Base-by-base conservation (phyloP, 2,113 vertebrate genomes). In the Hymenochirus boettgeri region DNA sequence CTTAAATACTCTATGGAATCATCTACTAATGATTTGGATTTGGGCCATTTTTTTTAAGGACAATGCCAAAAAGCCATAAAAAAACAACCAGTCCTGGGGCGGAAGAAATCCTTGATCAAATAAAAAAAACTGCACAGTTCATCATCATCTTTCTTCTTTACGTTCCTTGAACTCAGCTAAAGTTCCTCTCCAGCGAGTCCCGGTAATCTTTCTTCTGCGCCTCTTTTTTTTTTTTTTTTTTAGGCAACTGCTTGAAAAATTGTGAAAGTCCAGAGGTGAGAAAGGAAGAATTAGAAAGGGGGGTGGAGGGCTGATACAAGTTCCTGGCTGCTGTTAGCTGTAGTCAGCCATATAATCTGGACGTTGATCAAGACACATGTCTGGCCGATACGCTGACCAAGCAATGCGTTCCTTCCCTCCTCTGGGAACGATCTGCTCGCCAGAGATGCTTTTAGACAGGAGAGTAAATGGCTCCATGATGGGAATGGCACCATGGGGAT, bases 331-430 rank as follows among this genome's bases (percentile, higher is more conserved):
- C 21, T 12, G 54, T 57, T 57, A n/a, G 9, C 26, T 35, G 54
- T 3, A 57, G 54, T 57, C 54, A 57, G 54, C 54, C 54, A 57
- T 57, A 57, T 57, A 35, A 33, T n/a, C n/a, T 35, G 54, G 54
- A 57, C 54, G 31, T 29, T 57, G 27, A 57, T 57, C 27, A 57
- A 57, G 54, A 57, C 29, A 13, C 54, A 57, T 57, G 54, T 19
- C 37, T n/a, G n/a, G 4, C 3, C 11, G 29, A 57, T 57, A 7
- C 10, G 54, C 54, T 57, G 54, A 57, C 54, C 54, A 19, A 57
- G 54, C 54, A 35, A n/a, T n/a, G 7, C 18, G 12, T 5, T 22
- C 1, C 18, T 35, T 42, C 39, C 18, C 29, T 2, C 18, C 27
- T 18, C 18, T 22, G 54, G n/a, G 11, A 9, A 57, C 18, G 5